Base-by-base conservation (phyloP, 2,888 invertebrate species). In the Oeneis ivallda region DNA sequence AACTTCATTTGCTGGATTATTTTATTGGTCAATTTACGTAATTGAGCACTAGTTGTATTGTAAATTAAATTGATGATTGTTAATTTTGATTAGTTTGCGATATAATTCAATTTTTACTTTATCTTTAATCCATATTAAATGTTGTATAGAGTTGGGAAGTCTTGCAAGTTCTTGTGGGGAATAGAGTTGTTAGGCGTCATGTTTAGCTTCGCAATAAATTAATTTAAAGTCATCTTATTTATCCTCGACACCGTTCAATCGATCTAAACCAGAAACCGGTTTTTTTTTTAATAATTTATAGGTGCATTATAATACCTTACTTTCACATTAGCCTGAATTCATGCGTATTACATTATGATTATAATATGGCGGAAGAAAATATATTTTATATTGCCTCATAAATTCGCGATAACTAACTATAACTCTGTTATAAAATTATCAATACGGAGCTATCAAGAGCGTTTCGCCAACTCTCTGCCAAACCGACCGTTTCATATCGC, bases 401-500 rank as follows among this genome's bases (percentile, higher is more conserved):
- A 66, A 62, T 65, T 62, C 53, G 53, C 59, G 52, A 65, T 67
- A 65, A 32, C 17, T 39, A 56, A 56, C 13, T 56, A 13, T 19
- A 56, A 52, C 34, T 58, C 17, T 15, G 59, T 61, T 64, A 61
- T 65, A 65, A 65, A 69, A 67, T 57, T 68, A 70, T 67, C 68
- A 64, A 72, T 68, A 60, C 62, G 59, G 34, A 68, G 63, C 61
- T 67, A 68, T 71, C 70, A 66, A 37, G 61, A 66, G 62, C 47
- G 66, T 72, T 75, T 72, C 71, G 65, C 66, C 69, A 71, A 66
- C 47, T 59, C 67, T 19, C 50, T 56, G 68, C 63, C 54, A 78
- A 79, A 71, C 77, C 75, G 74, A 78, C 75, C 77, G 76, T 76
- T 74, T 75, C 76, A 70, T 67, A 73, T 71, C 64, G 79, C 76